phyloP scores from a whole-genome alignment of 2,113 vertebrate genomes.

The Silurus glanis region DNA sequence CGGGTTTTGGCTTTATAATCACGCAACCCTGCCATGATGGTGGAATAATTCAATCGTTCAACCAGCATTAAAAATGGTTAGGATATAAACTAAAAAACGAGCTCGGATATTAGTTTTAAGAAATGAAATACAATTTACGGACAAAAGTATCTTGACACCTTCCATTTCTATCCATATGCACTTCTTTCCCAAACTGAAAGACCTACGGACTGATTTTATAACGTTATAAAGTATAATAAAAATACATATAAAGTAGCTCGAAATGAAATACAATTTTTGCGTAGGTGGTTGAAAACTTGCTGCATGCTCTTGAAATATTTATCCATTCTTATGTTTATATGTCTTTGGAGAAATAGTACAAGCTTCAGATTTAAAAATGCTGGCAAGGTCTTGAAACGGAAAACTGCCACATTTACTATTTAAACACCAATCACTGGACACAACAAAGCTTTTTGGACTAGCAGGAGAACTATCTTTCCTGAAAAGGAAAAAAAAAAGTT shows the following conservation, averaged over 20 bases:
- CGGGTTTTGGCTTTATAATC: conserved; percentile 1
- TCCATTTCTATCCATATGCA: too few relatives aligned
- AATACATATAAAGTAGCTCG: too few relatives aligned
- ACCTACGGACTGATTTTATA: too few relatives aligned
- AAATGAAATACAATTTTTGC: too few relatives aligned
- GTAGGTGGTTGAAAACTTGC: not conserved
- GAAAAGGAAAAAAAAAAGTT: not conserved
- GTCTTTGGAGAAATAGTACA: not conserved
- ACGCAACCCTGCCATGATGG: not conserved
- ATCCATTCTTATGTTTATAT: not conserved
- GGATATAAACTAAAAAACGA: too few relatives aligned
- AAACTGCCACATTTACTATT: not conserved
- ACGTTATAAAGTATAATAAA: too few relatives aligned
- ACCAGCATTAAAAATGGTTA: too few relatives aligned
- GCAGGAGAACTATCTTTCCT: not conserved
- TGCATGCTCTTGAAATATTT: not conserved
- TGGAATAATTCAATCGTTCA: not conserved
- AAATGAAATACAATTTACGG: too few relatives aligned
- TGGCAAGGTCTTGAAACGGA: not conserved
- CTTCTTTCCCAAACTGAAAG: too few relatives aligned
- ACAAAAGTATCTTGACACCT: too few relatives aligned
- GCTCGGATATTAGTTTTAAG: too few relatives aligned
- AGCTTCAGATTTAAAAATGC: not conserved
- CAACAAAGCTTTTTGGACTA: not conserved
- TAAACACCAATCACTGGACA: not conserved